A percentile compares a stretch with the other conserved stretches of the same genome.
These are phyloP conservation scores for Gryllus bimaculatus DNA, from an alignment of 1,140 invertebrate genomes.

Conservation along the genomic window DNA sequence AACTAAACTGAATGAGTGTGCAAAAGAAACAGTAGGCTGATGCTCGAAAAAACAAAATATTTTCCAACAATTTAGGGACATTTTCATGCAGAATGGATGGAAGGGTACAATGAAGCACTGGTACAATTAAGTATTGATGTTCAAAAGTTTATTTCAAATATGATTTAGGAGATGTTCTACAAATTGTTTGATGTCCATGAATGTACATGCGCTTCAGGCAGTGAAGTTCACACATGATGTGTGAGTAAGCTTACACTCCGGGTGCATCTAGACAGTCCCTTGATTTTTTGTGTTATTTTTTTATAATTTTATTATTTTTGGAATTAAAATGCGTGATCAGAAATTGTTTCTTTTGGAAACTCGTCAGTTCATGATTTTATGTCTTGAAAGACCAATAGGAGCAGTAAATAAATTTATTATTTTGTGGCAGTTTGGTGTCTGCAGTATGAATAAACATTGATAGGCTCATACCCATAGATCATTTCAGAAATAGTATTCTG, in stretches of 20 bases:
- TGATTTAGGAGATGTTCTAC: background rate
- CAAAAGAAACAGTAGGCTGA: too few relatives aligned
- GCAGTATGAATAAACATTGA: too few relatives aligned
- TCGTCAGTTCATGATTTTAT: too few relatives aligned
- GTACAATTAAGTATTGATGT: background rate
- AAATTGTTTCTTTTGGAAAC: too few relatives aligned
- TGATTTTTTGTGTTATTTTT: background rate
- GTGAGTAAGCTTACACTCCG: background rate
- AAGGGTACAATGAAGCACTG: background rate
- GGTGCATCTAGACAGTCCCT: background rate
- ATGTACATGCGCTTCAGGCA: background rate
- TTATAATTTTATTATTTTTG: background rate
- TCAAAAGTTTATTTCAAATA: slow-evolving; percentile 6
- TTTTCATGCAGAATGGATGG: background rate
- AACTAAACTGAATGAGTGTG: too few relatives aligned
- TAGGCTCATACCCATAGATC: too few relatives aligned
- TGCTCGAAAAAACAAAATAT: too few relatives aligned
- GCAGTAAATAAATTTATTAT: too few relatives aligned
- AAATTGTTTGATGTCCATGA: background rate
- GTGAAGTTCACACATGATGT: background rate
- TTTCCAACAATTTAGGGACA: background rate
- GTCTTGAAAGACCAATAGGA: too few relatives aligned
- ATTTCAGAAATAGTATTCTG: too few relatives aligned
- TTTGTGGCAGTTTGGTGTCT: too few relatives aligned
- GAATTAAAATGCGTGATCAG: background rate